Percentiles rank a stretch among this genome's conserved stretches.
phyloP scores from a whole-genome alignment of 2,113 vertebrate species.

The Trichomycterus rosablanca region DNA sequence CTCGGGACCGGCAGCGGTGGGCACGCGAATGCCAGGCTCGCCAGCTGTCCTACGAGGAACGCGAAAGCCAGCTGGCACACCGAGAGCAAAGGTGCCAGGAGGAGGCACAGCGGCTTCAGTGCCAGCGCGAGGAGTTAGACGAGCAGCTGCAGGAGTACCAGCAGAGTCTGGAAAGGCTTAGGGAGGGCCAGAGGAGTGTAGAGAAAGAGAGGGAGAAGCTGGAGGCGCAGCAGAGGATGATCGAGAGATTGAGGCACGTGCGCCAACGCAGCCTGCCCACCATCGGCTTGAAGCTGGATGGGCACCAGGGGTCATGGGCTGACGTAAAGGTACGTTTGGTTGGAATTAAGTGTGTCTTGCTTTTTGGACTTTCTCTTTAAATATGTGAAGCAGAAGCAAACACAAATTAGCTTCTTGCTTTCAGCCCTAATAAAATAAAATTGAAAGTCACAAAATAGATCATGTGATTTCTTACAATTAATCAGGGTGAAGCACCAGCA shows the following conservation, averaged over 20 bases:
- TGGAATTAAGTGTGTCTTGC: not conserved
- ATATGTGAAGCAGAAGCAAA: too few species aligned
- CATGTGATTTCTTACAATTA: too few species aligned
- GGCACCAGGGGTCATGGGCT: conserved; percentile 53
- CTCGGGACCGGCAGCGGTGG: conserved; percentile 82
- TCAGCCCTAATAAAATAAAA: too few species aligned
- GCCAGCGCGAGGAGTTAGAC: conserved; percentile 75
- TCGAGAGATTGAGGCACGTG: conserved; percentile 69
- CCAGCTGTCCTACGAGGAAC: conserved; percentile 68
- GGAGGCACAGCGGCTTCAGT: conserved; percentile 64
- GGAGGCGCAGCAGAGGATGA: conserved; percentile 67
- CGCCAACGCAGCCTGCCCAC: conserved; percentile 71
- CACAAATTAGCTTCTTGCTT: too few species aligned
- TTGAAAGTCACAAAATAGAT: too few species aligned
- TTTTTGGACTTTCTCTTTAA: conserved; percentile 3
- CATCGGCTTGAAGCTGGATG: conserved; percentile 63
- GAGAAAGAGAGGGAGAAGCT: conserved; percentile 77
- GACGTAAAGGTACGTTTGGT: not conserved
- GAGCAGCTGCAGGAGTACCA: conserved; percentile 83
- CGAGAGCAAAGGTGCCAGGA: conserved; percentile 72
- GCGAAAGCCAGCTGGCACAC: conserved; percentile 57
- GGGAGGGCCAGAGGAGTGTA: conserved; percentile 80
- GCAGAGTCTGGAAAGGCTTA: conserved; percentile 83
- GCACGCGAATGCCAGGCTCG: conserved; percentile 73
- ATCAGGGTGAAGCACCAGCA: too few species aligned